These are phyloP conservation scores for Lepeophtheirus salmonis DNA, from an alignment of 1,140 invertebrate genomes.

Conservation along the genomic window DNA sequence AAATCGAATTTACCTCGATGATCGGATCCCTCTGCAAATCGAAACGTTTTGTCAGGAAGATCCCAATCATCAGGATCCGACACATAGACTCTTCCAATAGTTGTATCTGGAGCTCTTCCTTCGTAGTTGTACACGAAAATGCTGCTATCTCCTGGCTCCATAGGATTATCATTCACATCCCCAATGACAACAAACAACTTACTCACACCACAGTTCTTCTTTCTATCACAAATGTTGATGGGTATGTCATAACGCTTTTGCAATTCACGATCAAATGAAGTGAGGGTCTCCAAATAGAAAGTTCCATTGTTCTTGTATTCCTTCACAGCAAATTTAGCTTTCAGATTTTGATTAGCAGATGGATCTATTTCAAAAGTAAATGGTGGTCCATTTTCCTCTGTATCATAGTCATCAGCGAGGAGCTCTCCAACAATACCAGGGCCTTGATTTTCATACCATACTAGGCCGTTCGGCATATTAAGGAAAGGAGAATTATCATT, in stretches of 20 bases:
- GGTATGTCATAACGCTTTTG: conserved; percentile 15
- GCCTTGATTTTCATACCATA: conserved; percentile 56
- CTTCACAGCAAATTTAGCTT: conserved; percentile 44
- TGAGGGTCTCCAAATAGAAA: background rate
- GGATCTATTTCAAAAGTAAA: conserved; percentile 50
- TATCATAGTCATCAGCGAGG: conserved; percentile 37
- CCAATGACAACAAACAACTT: conserved; percentile 64
- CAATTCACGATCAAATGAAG: conserved; percentile 18
- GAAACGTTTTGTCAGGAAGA: conserved; percentile 61
- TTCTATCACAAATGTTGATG: conserved; percentile 1
- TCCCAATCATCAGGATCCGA: conserved; percentile 86
- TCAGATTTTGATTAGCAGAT: conserved; percentile 43
- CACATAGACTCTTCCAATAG: conserved; percentile 73
- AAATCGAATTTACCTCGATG: conserved; percentile 42
- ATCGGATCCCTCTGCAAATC: conserved; percentile 34
- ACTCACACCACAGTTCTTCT: conserved; percentile 32
- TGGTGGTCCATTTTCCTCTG: conserved; percentile 53
- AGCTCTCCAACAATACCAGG: conserved; percentile 24
- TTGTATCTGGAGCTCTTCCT: conserved; percentile 48
- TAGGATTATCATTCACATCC: conserved; percentile 70
- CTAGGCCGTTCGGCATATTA: conserved; percentile 41
- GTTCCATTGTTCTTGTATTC: background rate
- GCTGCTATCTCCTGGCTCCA: conserved; percentile 47
- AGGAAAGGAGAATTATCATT: conserved; percentile 76
- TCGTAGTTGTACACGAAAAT: conserved; percentile 80